Base-by-base conservation (phyloP, 1,140 invertebrate genomes). In the Wiebesia pumilae region DNA sequence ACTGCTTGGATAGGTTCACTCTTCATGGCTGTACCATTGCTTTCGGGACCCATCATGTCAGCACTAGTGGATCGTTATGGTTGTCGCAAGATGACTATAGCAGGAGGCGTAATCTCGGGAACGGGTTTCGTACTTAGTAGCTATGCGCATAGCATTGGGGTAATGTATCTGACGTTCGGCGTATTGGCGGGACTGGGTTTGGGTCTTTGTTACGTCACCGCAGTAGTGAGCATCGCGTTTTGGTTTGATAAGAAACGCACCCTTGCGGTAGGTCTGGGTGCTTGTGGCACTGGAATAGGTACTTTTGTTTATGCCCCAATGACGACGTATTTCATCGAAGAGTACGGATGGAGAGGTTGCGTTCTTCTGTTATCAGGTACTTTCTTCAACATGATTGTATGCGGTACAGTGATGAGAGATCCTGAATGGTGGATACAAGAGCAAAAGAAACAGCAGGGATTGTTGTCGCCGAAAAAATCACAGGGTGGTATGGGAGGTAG, bases 191-290 rank as follows among this genome's bases (percentile, higher is more conserved):
- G 98, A 12, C 94, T 99, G 65, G 98, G 98, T n/a, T 97, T 99
- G 90, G 98, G 98, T 7, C 95, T 99, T 88, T 98, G 99, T 87
- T 99, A 99, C 92, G 94, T 99, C 58, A 98, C 98, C 9, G 98
- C 98, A 75, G 99, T 99, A 85, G 98, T 99, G 62, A 98, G 97
- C 91, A 98, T 99, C 21, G 98, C 98, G 3, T 97, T 97, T 87
- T 99, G 99, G 94, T 99, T 99, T 91, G 98, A 99, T 89, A 96
- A 97, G 89, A 97, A 96, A 88, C 95, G 98, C 81, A 98, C 98
- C 16, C 94, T 99, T 87, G 98, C 98, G 2, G 99, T 98, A 2
- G 97, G 97, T 3, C 98, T 99, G 40, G 98, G 98, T 0, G 98
- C 99, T 0, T 99, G 98, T 90, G 98, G 98, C 7, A 98, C 98